These are phyloP conservation scores for Drosophila eohydei DNA, from an alignment of 2,888 invertebrate genomes.

Conservation along the genomic window DNA sequence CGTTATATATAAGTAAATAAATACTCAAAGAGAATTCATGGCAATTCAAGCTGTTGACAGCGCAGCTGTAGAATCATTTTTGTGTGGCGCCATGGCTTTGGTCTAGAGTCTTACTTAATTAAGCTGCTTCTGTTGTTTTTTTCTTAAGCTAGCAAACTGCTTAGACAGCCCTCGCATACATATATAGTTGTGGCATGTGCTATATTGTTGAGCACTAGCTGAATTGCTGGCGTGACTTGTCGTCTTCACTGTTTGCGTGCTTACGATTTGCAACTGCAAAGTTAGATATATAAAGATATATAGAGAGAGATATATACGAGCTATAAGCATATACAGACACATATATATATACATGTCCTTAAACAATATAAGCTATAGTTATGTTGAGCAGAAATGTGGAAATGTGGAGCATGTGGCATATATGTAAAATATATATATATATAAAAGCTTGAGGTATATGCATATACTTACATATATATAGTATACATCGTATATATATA, in stretches of 20 bases:
- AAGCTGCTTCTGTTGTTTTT: neutral
- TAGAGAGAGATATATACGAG: neutral
- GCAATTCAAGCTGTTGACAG: too few relatives aligned
- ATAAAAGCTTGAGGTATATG: too few relatives aligned
- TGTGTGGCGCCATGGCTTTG: neutral
- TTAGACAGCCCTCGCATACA: neutral
- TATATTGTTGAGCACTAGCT: constrained; percentile 8
- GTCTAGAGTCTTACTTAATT: too few relatives aligned
- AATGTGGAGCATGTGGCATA: neutral
- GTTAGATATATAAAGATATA: constrained; percentile 2
- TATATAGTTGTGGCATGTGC: constrained; percentile 5
- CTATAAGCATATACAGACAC: neutral
- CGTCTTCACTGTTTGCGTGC: constrained; percentile 17
- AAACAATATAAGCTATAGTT: neutral
- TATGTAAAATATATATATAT: neutral
- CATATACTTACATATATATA: neutral
- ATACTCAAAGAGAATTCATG: too few relatives aligned
- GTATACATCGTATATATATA: neutral
- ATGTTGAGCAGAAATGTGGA: neutral
- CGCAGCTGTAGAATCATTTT: too few relatives aligned
- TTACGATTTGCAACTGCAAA: constrained; percentile 15
- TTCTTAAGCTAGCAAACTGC: neutral
- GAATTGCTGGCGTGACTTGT: constrained; percentile 34
- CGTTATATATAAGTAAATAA: too few relatives aligned
- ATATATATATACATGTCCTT: neutral